Conservation (phyloP, 37 sponge, comb jelly and placozoan species). For the Diacarnus erythraeanus region DNA sequence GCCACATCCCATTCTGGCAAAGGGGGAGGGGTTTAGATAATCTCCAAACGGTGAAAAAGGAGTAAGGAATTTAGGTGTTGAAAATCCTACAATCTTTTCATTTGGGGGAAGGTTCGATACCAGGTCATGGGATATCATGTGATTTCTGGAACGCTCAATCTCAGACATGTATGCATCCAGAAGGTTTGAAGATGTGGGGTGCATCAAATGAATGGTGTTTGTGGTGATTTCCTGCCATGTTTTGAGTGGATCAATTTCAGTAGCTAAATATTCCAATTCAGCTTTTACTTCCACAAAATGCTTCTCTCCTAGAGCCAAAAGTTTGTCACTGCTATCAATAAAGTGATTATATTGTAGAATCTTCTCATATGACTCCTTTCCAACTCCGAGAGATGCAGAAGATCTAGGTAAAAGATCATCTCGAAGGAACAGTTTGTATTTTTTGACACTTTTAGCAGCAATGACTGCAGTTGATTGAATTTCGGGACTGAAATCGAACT, state of each 20-base stretch:
- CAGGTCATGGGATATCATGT: slow-evolving; percentile 35
- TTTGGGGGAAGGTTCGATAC: slow-evolving; percentile 32
- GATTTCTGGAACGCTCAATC: slow-evolving; percentile 34
- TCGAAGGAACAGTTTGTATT: slow-evolving; percentile 20
- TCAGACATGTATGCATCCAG: slow-evolving; percentile 49
- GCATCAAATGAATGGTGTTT: slow-evolving; percentile 17
- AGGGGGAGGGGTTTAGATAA: slow-evolving; percentile 61
- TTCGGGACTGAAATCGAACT: slow-evolving; percentile 13
- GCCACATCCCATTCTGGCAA: slow-evolving; percentile 34
- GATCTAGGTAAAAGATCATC: slow-evolving; percentile 13
- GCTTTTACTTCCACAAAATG: slow-evolving; percentile 47
- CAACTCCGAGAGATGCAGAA: slow-evolving; percentile 1
- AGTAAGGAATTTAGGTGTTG: slow-evolving; percentile 42
- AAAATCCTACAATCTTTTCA: slow-evolving; percentile 53
- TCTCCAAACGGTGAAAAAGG: slow-evolving; percentile 71
- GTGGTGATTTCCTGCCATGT: slow-evolving; percentile 61
- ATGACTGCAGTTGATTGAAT: slow-evolving; percentile 8
- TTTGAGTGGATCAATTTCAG: slow-evolving; percentile 30
- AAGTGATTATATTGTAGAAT: slow-evolving; percentile 42
- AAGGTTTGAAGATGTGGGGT: slow-evolving; percentile 32
- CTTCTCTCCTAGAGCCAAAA: slow-evolving; percentile 43
- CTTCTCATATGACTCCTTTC: slow-evolving; percentile 34
- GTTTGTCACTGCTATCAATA: slow-evolving; percentile 37
- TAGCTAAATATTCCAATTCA: slow-evolving; percentile 33
- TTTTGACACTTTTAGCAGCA: slow-evolving; percentile 20